Evolutionary conservation across 2,888 invertebrate species (phyloP), one percentile per base, ranked within the genome.

Genomic region (Rhagium mordax): DNA sequence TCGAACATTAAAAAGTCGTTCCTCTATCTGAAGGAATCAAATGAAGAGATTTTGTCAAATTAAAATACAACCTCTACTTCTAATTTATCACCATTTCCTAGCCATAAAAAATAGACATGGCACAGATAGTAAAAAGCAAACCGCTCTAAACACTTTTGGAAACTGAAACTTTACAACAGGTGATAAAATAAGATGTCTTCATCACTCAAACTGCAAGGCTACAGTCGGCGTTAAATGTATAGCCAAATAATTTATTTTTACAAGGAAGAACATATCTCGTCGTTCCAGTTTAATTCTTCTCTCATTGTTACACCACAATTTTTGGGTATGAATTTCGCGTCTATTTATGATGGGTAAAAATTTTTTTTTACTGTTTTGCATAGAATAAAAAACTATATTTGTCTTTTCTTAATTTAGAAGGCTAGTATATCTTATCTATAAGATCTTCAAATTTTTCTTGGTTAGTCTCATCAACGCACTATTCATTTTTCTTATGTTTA

Each of bases 111-210:
- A 41, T 41, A 41, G 33, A 33, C 59, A 59, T 15, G 59, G 33
- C 59, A 33, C 33, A 24, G 59, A 59, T 20, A 59, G 33, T 33
- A 59, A 59, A 59, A 59, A 29, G 59, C 33, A 20, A 59, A 59
- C 59, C 59, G 59, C 59, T 59, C 59, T 7, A 6, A 59, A 59
- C 59, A 59, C 59, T 59, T 57, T 33, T 33, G 33, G 16, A 59
- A 33, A 20, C 59, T 59, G 20, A 59, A 59, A 59, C 59, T 59
- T 59, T 59, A 59, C 59, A 59, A 57, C 57, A 57, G 33, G 59
- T 59, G 59, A 59, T 59, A 59, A 59, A 59, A 33, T 59, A 41
- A 59, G 29, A 59, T 33, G 59, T 59, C 59, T 59, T 59, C 59
- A 59, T 59, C 33, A 59, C 33, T 59, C 33, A 59, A 59, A 33